Base-by-base conservation (phyloP, 1,140 invertebrate genomes). In the Venustaconcha ellipsiformis region DNA sequence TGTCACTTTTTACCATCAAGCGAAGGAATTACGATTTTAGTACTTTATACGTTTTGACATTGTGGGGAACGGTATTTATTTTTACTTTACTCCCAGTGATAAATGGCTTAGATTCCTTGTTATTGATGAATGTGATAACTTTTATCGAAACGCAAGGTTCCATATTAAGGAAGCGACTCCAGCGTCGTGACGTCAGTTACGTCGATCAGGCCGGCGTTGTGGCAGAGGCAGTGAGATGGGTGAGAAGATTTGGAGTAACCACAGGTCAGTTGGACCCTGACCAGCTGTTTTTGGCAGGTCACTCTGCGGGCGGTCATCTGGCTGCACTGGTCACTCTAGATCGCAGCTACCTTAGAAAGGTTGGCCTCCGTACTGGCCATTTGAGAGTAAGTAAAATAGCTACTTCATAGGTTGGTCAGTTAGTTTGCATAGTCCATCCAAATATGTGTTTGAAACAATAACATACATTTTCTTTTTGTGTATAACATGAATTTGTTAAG, bases 241-340 rank as follows among this genome's bases (percentile, higher is more conserved):
- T 68, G 26, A 78, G 66, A 62, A 23, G 60, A 13, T 78, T 71
- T 55, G 55, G 74, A 15, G 6, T 66, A 26, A 60, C 67, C 17
- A 79, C 62, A 18, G 63, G 57, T 15, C 37, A 60, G 4, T 48
- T 64, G 14, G 63, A 73, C 26, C n/a, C 57, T 55, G 48, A 56
- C 23, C 55, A 58, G 14, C 18, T 80, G 37, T 80, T 65, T n/a
- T 57, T 80, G 12, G 78, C 78, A 70, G 79, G 79, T 17, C 79
- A 80, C 58, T 80, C 79, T 11, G 79, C 79, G 17, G 79, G 79
- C 11, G 79, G 79, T 23, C 79, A 80, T 58, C 69, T 80, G 26
- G 79, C 62, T 5, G 62, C 79, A 11, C 60, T 69, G n/a, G 60
- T 66, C 20, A 67, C 67, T 18, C 60, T 78, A 18, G 75, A 77